Evolutionary conservation across 2,797 vertebrate species (phyloP).

Genomic region (Distichodus sexfasciatus): DNA sequence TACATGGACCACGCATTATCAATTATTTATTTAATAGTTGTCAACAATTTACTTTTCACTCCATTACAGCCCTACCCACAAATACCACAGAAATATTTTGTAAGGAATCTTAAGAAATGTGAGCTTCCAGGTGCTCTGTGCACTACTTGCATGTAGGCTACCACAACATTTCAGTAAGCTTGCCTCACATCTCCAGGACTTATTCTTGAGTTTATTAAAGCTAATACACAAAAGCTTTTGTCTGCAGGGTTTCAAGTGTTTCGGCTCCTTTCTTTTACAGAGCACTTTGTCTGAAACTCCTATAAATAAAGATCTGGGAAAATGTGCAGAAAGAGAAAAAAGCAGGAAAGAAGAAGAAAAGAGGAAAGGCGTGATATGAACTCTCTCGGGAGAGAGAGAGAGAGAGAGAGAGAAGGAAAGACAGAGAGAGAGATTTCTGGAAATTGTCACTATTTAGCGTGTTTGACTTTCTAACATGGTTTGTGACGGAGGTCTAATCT

Average conservation of each 20-base stretch:
- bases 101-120: too few species aligned
- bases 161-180: too few species aligned
- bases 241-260: neutral
- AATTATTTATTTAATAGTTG: too few species aligned
- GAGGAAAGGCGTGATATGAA: constrained; percentile 33
- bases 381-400: constrained; percentile 12
- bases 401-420: neutral
- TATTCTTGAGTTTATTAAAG: constrained; percentile 19
- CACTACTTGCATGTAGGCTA: too few species aligned
- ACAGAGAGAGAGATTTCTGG: constrained; percentile 27
- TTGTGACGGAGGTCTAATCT: constrained; percentile 19
- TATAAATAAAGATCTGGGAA: constrained; percentile 27
- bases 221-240: constrained; percentile 4
- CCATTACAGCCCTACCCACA: too few species aligned
- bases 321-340: neutral
- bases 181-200: too few species aligned
- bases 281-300: constrained; percentile 11
- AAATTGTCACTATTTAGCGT: constrained; percentile 40
- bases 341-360: constrained; percentile 9
- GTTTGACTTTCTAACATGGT: constrained; percentile 32
- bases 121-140: too few species aligned
- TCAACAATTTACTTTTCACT: too few species aligned
- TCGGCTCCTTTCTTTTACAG: neutral
- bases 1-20: too few species aligned
- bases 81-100: too few species aligned